Percentiles rank a stretch among this genome's conserved stretches.
Evolutionary conservation across 2,888 invertebrate genomes (phyloP).

Genomic region (Cetonia aurata): DNA sequence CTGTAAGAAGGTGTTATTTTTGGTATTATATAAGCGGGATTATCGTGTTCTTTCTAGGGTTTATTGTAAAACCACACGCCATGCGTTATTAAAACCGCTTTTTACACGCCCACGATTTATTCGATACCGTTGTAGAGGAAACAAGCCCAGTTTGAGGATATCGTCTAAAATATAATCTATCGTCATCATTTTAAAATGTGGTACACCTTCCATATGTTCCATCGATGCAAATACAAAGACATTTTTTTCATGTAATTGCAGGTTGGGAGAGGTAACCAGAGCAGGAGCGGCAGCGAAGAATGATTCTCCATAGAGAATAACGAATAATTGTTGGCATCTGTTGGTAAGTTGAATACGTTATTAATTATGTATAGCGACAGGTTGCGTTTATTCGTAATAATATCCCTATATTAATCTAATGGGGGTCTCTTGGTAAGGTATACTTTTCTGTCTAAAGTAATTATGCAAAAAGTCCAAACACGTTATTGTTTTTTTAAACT

Average conservation of each 20-base stretch:
- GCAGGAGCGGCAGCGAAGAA: constrained; percentile 49
- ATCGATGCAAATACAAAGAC: constrained; percentile 42
- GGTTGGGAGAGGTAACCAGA: constrained; percentile 54
- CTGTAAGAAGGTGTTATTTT: constrained; percentile 4
- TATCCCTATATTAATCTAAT: constrained; percentile 60
- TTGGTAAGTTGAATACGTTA: constrained; percentile 57
- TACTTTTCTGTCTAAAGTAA: constrained; percentile 47
- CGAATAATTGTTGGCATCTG: constrained; percentile 59
- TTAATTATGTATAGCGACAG: constrained; percentile 59
- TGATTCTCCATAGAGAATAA: constrained; percentile 48
- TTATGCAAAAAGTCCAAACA: constrained; percentile 24
- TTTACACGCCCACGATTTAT: too few relatives aligned
- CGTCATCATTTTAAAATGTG: constrained; percentile 1
- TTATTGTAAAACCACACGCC: too few relatives aligned
- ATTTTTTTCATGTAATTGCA: constrained; percentile 53
- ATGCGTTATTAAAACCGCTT: too few relatives aligned
- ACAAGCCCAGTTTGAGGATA: background rate
- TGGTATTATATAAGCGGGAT: too few relatives aligned
- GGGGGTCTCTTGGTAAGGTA: constrained; percentile 53
- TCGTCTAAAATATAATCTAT: constrained; percentile 7
- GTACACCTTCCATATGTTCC: constrained; percentile 47
- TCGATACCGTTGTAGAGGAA: background rate
- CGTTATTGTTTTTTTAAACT: background rate
- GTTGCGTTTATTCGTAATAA: constrained; percentile 62
- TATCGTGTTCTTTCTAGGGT: too few relatives aligned